phyloP scores from a whole-genome alignment of 2,888 invertebrate genomes.

The Anaspis maculata region DNA sequence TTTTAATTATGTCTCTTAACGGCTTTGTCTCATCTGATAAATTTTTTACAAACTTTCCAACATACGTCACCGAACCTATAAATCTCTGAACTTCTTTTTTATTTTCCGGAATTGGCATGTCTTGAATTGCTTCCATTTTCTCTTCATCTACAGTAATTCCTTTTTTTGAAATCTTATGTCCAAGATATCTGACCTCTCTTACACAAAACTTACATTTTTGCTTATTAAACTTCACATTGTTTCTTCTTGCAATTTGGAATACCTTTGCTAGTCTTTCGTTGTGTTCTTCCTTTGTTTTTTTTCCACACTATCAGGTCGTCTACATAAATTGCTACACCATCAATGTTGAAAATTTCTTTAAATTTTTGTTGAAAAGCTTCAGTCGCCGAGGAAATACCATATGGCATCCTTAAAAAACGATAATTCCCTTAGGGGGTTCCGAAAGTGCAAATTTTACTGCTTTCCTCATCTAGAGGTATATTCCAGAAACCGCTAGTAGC shows the following conservation, averaged over 20 bases:
- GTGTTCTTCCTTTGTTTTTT: slow-evolving; percentile 11
- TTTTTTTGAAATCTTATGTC: slow-evolving; percentile 17
- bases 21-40: slow-evolving; percentile 12
- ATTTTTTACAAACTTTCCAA: slow-evolving; percentile 16
- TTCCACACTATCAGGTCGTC: slow-evolving; percentile 16
- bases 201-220: slow-evolving; percentile 19
- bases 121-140: slow-evolving; percentile 18
- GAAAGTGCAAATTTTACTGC: slow-evolving; percentile 10
- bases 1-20: slow-evolving; percentile 11
- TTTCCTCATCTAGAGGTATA: slow-evolving; percentile 12
- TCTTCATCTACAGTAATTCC: slow-evolving; percentile 16
- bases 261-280: slow-evolving; percentile 13
- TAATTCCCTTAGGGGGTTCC: slow-evolving; percentile 14
- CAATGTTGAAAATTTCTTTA: slow-evolving; percentile 6
- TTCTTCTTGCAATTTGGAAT: slow-evolving; percentile 1
- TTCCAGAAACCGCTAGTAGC: slow-evolving; percentile 14
- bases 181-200: slow-evolving; percentile 18
- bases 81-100: slow-evolving; percentile 24
- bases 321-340: slow-evolving; percentile 14
- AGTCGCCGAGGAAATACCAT: slow-evolving; percentile 7
- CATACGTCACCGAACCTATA: slow-evolving; percentile 25
- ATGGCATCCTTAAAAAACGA: slow-evolving; percentile 9
- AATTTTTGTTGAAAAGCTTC: slow-evolving; percentile 9
- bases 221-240: slow-evolving; percentile 18
- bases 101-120: slow-evolving; percentile 19